Percentiles rank a stretch among this genome's conserved stretches.
Conservation (phyloP, 2,113 vertebrate genomes). For the Strix aluco region DNA sequence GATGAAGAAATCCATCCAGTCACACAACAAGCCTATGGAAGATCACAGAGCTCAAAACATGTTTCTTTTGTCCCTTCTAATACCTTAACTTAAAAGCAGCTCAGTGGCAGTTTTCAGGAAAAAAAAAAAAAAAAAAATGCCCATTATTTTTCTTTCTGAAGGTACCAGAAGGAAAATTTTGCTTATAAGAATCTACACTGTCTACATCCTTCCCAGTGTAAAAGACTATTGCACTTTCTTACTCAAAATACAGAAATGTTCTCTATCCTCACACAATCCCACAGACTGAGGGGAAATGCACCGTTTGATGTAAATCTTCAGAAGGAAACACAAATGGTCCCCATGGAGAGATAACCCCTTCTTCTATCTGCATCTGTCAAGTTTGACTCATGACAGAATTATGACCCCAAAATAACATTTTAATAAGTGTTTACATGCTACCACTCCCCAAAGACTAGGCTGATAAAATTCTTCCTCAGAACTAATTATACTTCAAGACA, state of each 20-base stretch:
- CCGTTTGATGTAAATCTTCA: slow-evolving; percentile 46
- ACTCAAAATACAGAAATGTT: neutral
- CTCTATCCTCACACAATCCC: neutral
- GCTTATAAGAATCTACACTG: neutral
- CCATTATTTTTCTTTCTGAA: neutral
- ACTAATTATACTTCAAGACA: slow-evolving; percentile 70
- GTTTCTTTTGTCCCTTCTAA: neutral
- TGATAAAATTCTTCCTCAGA: slow-evolving; percentile 70
- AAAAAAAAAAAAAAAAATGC: neutral
- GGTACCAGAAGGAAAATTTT: neutral
- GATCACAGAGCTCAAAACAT: neutral
- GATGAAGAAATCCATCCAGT: neutral
- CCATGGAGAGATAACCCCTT: slow-evolving; percentile 43
- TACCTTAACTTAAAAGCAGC: neutral
- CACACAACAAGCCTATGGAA: neutral
- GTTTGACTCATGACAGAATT: slow-evolving; percentile 65
- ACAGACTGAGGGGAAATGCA: slow-evolving; percentile 21
- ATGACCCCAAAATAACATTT: slow-evolving; percentile 68
- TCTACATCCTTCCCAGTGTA: neutral
- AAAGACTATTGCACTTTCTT: neutral
- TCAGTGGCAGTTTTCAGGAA: neutral
- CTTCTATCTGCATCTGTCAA: slow-evolving; percentile 67
- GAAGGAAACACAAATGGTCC: slow-evolving; percentile 39
- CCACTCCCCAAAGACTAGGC: slow-evolving; percentile 62
- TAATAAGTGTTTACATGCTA: slow-evolving; percentile 75